Evolutionary conservation across 2,113 vertebrate species (phyloP).

Genomic region (Pelodiscus sinensis): DNA sequence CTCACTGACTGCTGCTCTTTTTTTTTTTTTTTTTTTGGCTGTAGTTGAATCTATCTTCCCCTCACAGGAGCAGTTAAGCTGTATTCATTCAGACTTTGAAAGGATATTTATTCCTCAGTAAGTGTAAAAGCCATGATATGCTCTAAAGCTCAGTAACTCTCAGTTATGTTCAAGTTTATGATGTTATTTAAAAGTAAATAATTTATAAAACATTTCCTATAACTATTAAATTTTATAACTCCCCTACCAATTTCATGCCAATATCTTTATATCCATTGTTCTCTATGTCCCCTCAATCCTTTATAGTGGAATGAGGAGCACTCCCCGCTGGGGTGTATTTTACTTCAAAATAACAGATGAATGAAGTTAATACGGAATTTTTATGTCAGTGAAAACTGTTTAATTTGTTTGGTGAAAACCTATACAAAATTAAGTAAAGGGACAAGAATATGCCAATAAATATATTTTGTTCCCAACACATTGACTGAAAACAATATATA

Average conservation of each 20-base stretch:
- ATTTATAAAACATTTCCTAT: constrained; percentile 48
- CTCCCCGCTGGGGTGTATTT: background rate
- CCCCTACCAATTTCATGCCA: constrained; percentile 46
- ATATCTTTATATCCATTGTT: constrained; percentile 17
- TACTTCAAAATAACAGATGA: background rate
- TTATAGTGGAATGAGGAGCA: background rate
- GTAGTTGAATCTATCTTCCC: constrained; percentile 11
- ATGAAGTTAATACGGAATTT: background rate
- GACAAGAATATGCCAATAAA: background rate
- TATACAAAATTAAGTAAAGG: background rate
- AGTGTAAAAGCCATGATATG: constrained; percentile 15
- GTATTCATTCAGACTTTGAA: constrained; percentile 42
- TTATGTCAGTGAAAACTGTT: background rate
- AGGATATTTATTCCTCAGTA: constrained; percentile 21
- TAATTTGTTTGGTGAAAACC: background rate
- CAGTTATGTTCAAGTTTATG: constrained; percentile 13
- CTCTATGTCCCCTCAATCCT: constrained; percentile 25
- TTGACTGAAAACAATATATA: background rate
- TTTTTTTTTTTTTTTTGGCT: constrained; percentile 24
- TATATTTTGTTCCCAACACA: background rate
- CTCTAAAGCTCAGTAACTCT: constrained; percentile 18
- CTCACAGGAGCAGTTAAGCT: constrained; percentile 16
- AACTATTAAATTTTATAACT: constrained; percentile 52
- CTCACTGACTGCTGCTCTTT: constrained; percentile 28
- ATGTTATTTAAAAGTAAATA: constrained; percentile 36